Evolutionary conservation across 2,113 vertebrate genomes (phyloP).

Genomic region (Paradoxurus hermaphroditus): DNA sequence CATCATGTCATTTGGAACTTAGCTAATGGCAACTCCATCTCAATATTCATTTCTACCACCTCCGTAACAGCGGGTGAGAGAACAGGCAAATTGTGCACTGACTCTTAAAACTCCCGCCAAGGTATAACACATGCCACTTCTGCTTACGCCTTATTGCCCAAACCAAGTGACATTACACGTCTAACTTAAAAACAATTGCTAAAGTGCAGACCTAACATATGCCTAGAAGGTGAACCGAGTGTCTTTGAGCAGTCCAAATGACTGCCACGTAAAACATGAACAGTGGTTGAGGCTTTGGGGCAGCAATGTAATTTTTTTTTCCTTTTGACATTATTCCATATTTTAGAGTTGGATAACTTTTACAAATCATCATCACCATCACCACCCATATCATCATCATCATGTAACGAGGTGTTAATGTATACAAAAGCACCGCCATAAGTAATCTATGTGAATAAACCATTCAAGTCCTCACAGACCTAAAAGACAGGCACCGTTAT

Average conservation of each 20-base stretch:
- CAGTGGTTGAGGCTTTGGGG: not conserved
- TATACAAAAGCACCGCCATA: not conserved
- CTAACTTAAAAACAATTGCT: not conserved
- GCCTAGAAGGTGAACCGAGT: not conserved
- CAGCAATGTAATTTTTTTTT: not conserved
- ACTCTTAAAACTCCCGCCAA: not conserved
- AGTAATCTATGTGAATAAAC: not conserved
- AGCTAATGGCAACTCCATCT: not conserved
- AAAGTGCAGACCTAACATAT: not conserved
- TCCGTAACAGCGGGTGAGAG: not conserved
- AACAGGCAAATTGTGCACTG: not conserved
- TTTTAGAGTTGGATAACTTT: not conserved
- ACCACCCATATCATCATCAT: not conserved
- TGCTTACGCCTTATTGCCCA: not conserved
- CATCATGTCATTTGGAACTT: not conserved
- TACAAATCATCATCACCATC: not conserved
- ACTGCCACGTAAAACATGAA: not conserved
- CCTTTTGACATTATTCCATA: constrained; percentile 19
- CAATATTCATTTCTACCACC: not conserved
- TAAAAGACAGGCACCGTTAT: not conserved
- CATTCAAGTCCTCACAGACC: not conserved
- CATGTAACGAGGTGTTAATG: not conserved
- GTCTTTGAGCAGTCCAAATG: not conserved
- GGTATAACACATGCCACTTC: not conserved
- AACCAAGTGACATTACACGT: not conserved